Base-by-base conservation (phyloP, 2,888 invertebrate species). In the Sarcophaga subvicina region DNA sequence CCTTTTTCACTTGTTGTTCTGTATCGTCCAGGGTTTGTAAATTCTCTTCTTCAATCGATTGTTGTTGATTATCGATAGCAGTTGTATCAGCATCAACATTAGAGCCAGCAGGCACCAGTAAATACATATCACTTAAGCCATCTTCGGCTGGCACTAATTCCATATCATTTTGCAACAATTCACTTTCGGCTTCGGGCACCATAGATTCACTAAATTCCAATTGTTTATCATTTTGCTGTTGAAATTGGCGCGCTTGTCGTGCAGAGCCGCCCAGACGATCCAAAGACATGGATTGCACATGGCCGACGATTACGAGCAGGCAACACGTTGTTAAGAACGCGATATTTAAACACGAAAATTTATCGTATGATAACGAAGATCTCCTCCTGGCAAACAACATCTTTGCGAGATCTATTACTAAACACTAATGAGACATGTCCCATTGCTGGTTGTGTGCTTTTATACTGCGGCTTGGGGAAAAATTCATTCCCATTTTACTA, bases 361-460 rank as follows among this genome's bases (percentile, higher is more conserved):
- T 87, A 80, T 63, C 76, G 79, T 67, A 82, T 76, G 86, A 73
- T 66, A 47, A 78, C 27, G 79, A 81, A 77, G 85, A 88, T 80
- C 85, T 78, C 86, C 92, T 91, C 89, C 89, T 90, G 90, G 89
- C 89, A 90, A 90, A 91, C 93, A 90, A 92, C 93, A 93, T 93
- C 93, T 93, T 93, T 90, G 91, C 93, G 91, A 92, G 93, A 93
- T 93, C 93, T 92, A 90, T 91, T 91, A 91, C 91, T 91, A 91
- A 91, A 92, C 91, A 91, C 91, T 93, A 93, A 93, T 93, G 93
- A 93, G 92, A 93, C 93, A 91, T 91, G 93, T 91, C 91, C 91
- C 93, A 92, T 91, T 90, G 90, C 90, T 91, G 89, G 91, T 91
- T 91, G 90, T 89, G 90, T 89, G 92, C 93, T 93, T 93, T 93